Evolutionary conservation across 2,888 invertebrate species (phyloP).

Genomic region (Listrodromus nycthemerus): DNA sequence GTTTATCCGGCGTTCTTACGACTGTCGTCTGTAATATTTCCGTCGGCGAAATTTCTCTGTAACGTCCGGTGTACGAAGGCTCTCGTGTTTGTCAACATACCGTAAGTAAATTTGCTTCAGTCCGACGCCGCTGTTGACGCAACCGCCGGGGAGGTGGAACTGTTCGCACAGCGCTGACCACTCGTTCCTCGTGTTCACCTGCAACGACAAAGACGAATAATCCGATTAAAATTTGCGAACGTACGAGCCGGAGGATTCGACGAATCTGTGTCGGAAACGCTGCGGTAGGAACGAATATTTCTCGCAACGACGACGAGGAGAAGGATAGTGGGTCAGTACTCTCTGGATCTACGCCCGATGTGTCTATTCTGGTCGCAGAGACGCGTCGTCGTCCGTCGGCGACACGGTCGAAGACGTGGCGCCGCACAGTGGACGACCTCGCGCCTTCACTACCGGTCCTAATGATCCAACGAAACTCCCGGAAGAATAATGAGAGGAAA

Average conservation of each 20-base stretch:
- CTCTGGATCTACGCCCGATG: constrained; percentile 79
- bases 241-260: constrained; percentile 19
- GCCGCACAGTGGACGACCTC: constrained; percentile 74
- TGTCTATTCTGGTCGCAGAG: constrained; percentile 77
- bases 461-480: constrained; percentile 39
- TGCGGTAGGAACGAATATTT: background rate
- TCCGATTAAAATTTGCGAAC: constrained; percentile 29
- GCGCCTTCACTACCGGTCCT: constrained; percentile 42
- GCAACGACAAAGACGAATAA: constrained; percentile 76
- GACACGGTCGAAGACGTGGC: constrained; percentile 72
- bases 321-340: constrained; percentile 82
- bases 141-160: constrained; percentile 91
- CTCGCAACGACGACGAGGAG: constrained; percentile 45
- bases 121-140: constrained; percentile 95
- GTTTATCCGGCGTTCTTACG: no score
- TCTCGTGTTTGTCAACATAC: constrained; percentile 84
- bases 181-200: constrained; percentile 95
- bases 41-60: no score
- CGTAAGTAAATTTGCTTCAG: constrained; percentile 93
- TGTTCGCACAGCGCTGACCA: constrained; percentile 94
- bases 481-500: constrained; percentile 41
- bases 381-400: constrained; percentile 66
- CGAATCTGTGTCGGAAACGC: background rate
- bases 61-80: background rate
- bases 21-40: no score